Evolutionary conservation across 2,797 vertebrate genomes (phyloP).

Genomic region (Rhinichthys osculus): DNA sequence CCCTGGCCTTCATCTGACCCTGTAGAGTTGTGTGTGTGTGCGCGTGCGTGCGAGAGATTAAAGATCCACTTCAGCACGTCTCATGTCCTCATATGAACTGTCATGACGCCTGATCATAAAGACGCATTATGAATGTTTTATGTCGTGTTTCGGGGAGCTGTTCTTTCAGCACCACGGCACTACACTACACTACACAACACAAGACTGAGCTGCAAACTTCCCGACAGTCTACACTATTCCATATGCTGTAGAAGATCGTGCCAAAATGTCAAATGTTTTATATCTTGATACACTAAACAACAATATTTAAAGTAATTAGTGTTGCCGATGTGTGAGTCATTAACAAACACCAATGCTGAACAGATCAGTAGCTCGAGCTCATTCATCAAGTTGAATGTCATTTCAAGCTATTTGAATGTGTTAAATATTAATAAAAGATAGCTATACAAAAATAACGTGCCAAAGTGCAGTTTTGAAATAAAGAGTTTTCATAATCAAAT

Average conservation of each 20-base stretch:
- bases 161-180: slow-evolving; percentile 75
- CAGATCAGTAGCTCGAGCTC: not conserved
- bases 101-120: not conserved
- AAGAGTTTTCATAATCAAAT: not conserved
- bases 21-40: not conserved
- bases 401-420: not conserved
- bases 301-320: not conserved
- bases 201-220: not conserved
- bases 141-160: slow-evolving; percentile 66
- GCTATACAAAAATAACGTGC: not conserved
- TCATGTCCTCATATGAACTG: slow-evolving; percentile 25
- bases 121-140: slow-evolving; percentile 8
- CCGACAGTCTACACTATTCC: not conserved
- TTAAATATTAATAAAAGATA: not conserved
- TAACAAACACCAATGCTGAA: not conserved
- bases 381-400: not conserved
- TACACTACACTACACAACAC: not conserved
- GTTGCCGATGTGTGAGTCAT: not conserved
- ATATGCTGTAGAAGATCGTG: not conserved
- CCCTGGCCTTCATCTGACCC: slow-evolving; percentile 34
- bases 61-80: too few species aligned
- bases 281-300: not conserved
- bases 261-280: not conserved
- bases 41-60: not conserved
- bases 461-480: not conserved